phyloP scores from a whole-genome alignment of 2,888 invertebrate genomes.

The Scelioninae gen. 1 region DNA sequence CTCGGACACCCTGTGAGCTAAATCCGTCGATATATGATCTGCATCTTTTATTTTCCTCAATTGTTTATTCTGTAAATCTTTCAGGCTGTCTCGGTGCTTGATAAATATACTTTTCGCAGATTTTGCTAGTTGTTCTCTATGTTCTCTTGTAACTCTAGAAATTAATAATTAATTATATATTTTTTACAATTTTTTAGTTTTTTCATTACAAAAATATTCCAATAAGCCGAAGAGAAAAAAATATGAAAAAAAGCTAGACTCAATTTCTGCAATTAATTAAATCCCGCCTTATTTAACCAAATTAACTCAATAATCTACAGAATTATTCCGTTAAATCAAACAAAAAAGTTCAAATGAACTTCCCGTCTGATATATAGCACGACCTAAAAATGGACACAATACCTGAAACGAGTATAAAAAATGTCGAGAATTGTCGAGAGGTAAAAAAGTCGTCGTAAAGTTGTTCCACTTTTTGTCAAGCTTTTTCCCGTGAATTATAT shows the following conservation, averaged over 20 bases:
- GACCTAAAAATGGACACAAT: background rate
- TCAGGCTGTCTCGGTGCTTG: slow-evolving; percentile 91
- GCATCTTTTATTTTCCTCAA: slow-evolving; percentile 90
- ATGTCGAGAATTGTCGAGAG: background rate
- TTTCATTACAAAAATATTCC: no score
- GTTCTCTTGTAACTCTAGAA: slow-evolving; percentile 93
- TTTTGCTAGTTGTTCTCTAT: slow-evolving; percentile 94
- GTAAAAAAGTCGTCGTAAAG: slow-evolving; percentile 1
- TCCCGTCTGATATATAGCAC: no score
- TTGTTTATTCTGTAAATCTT: slow-evolving; percentile 90
- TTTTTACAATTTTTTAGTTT: no score
- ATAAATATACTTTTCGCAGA: slow-evolving; percentile 93
- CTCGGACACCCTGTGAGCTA: slow-evolving; percentile 87
- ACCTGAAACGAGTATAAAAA: slow-evolving; percentile 5
- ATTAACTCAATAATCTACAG: no score
- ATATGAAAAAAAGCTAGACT: no score
- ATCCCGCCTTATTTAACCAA: no score
- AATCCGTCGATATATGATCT: slow-evolving; percentile 89
- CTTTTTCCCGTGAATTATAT: slow-evolving; percentile 28
- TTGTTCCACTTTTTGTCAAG: slow-evolving; percentile 13
- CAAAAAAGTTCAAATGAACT: no score
- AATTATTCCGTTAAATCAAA: no score
- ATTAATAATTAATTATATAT: slow-evolving; percentile 29
- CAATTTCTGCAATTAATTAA: no score
- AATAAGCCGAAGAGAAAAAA: no score